Base-by-base conservation (phyloP, 1,140 invertebrate genomes). In the Proctacanthus coquilletti region DNA sequence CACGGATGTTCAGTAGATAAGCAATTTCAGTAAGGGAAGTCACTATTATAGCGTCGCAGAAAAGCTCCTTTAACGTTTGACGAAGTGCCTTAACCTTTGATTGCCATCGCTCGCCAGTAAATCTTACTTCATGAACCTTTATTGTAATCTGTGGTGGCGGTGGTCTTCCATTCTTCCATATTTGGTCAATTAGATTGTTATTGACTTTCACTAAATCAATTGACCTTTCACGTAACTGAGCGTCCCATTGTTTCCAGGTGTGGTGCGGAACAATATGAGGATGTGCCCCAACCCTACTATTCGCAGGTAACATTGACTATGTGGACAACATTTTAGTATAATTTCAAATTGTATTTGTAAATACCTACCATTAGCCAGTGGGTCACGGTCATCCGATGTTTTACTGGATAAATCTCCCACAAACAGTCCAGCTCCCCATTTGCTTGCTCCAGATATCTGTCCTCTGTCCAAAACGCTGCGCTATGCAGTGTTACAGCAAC, bases 1-100 rank as follows among this genome's bases (percentile, higher is more conserved):
- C 92, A 5, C 95, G 70, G n/a, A 98, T 74, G 57, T 98, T 98
- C 13, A 98, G 69, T 4, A 97, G 60, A 84, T 92, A 95, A 2
- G 89, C 86, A 13, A 93, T 81, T 61, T 95, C 89, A 49, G 94
- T 89, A 21, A 96, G 57, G 2, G 86, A 80, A 0, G 88, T 91
- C 2, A 95, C 66, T 6, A 95, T 68, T 56, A 93, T 71, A 0
- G 82, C 77, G 48, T 86, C 78, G 3, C 74, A 80, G 4, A 68
- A 70, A 19, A 71, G 54, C 1, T 71, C 56, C 18, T 68, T 64
- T 49, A 94, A 66, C 44, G 79, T 70, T 19, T 66, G 54, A 5
- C 85, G 62, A 2, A 88, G 63, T 21, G 72, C 64, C 11, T 59
- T 52, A 1, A 92, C 64, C 61, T 92, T 92, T 5, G 73, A 68